Evolutionary conservation across 2,797 vertebrate species (phyloP).

Genomic region (Danio jaintianensis): DNA sequence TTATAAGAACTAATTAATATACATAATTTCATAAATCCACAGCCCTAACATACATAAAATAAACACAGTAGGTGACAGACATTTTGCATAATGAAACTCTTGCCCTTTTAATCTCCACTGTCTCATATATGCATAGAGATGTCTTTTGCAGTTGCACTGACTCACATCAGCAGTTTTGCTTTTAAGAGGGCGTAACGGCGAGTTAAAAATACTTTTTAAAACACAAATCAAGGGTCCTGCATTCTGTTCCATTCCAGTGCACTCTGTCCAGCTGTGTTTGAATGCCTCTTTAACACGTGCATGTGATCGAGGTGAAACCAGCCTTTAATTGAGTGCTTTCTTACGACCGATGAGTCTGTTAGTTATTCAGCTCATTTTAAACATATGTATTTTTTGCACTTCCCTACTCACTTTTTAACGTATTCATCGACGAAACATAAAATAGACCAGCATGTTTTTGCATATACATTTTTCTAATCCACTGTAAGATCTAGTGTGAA

Average conservation of each 20-base stretch:
- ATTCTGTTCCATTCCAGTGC: background rate
- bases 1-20: no score
- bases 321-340: slow-evolving; percentile 3
- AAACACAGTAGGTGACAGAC: background rate
- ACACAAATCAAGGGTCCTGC: background rate
- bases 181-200: background rate
- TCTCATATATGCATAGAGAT: background rate
- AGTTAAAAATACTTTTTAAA: background rate
- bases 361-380: background rate
- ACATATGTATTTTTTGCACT: background rate
- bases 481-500: background rate
- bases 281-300: background rate
- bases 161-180: slow-evolving; percentile 4
- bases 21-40: no score
- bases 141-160: slow-evolving; percentile 13
- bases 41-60: no score
- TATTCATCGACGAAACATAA: background rate
- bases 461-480: background rate
- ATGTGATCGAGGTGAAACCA: background rate
- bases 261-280: background rate
- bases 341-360: background rate
- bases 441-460: background rate
- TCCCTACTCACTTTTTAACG: background rate
- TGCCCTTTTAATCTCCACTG: no score
- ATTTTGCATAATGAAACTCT: background rate